Evolutionary conservation across 2,113 vertebrate species (phyloP), one percentile per base, ranked within the genome.

Genomic region (Emydocephalus ijimae): DNA sequence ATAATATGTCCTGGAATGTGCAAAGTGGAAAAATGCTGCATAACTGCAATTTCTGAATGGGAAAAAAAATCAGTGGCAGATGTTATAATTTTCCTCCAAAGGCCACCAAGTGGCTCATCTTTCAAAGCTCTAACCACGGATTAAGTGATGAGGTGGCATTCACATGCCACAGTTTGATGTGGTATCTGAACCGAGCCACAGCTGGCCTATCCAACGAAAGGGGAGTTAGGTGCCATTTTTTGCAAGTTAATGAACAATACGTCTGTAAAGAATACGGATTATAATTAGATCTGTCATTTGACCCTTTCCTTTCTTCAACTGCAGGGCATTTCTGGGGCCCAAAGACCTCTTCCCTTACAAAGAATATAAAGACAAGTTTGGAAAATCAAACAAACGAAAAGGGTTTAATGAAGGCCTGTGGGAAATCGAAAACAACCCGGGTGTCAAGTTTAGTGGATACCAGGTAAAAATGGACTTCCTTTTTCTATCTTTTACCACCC

Each of bases 331-430:
- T 96, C 97, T 99, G 96, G 99, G 99, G 57, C 98, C 99, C 55
- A 99, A 99, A 97, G 99, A 99, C 96, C 98, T 99, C 94, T 99
- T 99, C 92, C 99, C 99, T 2, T 99, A 99, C 95, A 99, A 99
- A 96, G 99, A 99, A 96, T 99, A 99, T 94, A 99, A 99, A 98
- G 99, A 99, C 96, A 99, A 99, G 96, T 99, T 99, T 97, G 99
- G 99, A 91, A 99, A 99, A 94, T 99, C 99, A 4, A 99, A 99
- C 97, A 99, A 99, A 97, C 98, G 99, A 97, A 99, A 99, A 99
- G 99, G 99, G 93, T 99, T 99, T 97, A 99, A 99, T 69, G 99
- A 99, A 98, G 99, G 99, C 93, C 97, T 99, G 94, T 99, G 99
- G 99, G 99, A 99, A 98, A 99, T 99, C 90, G 99, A 99, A 97